Conservation (phyloP, 2,888 invertebrate species). For the Parnassius mnemosyne region DNA sequence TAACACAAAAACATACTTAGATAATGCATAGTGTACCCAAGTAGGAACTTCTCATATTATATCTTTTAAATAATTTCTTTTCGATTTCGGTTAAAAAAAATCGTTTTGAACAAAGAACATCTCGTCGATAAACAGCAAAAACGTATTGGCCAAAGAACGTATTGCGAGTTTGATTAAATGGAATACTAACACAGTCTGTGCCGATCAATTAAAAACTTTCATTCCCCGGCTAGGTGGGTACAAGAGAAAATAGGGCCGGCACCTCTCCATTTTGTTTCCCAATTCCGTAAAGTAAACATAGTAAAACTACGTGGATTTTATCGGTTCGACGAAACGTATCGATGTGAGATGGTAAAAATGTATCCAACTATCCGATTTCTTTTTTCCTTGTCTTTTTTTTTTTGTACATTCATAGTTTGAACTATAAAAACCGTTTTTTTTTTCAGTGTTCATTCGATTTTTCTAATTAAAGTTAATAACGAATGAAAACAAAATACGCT, state of each 20-base stretch:
- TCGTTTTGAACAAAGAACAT: too few relatives aligned
- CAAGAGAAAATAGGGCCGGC: constrained; percentile 14
- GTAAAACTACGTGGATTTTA: constrained; percentile 23
- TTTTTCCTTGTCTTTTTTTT: background rate
- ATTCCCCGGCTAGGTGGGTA: constrained; percentile 12
- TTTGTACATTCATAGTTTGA: background rate
- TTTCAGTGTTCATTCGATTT: too few relatives aligned
- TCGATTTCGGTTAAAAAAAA: too few relatives aligned
- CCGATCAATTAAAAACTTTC: constrained; percentile 27
- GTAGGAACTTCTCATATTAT: too few relatives aligned
- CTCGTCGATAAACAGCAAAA: background rate
- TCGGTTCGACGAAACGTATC: constrained; percentile 17
- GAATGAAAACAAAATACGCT: too few relatives aligned
- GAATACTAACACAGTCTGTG: constrained; percentile 12
- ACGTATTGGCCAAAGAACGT: constrained; percentile 6
- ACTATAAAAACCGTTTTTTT: background rate
- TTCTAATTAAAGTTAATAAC: too few relatives aligned
- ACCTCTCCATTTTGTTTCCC: constrained; percentile 13
- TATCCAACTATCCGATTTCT: constrained; percentile 27
- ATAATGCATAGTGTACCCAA: too few relatives aligned
- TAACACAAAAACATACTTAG: too few relatives aligned
- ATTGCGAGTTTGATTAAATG: constrained; percentile 11
- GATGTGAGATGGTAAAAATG: constrained; percentile 1
- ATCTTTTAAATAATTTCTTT: too few relatives aligned
- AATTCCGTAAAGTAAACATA: constrained; percentile 44